Evolutionary conservation across 2,113 vertebrate species (phyloP).

Genomic region (Tinamus guttatus): DNA sequence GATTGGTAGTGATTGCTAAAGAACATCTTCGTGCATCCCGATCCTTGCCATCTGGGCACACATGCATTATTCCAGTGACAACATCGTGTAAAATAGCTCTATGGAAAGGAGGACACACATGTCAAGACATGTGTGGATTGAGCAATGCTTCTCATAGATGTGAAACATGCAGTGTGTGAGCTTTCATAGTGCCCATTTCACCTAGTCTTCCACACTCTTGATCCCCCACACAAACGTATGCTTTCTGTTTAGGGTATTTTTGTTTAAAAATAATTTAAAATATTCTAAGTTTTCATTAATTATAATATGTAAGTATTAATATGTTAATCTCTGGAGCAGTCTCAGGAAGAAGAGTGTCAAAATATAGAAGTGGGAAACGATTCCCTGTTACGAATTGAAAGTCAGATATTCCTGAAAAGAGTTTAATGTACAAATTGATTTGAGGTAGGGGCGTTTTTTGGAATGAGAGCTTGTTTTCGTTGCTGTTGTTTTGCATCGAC

Average conservation of each 20-base stretch:
- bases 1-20: background rate
- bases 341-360: background rate
- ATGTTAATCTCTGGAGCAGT: background rate
- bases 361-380: background rate
- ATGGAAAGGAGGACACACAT: background rate
- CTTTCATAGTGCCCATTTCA: background rate
- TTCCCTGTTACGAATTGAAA: background rate
- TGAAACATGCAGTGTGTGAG: background rate
- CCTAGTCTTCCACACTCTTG: background rate
- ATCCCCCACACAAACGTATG: accelerated
- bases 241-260: background rate
- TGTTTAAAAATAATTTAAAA: background rate
- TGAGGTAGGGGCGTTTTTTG: background rate
- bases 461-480: background rate
- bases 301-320: background rate
- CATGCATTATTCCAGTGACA: background rate
- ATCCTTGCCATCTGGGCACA: background rate
- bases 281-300: background rate
- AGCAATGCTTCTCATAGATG: background rate
- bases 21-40: background rate
- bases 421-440: background rate
- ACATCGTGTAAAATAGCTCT: background rate
- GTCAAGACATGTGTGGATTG: background rate
- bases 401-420: background rate
- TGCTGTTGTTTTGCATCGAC: background rate